These are phyloP conservation scores for Drosophila asahinai DNA, from an alignment of 1,140 invertebrate species.

Conservation along the genomic window DNA sequence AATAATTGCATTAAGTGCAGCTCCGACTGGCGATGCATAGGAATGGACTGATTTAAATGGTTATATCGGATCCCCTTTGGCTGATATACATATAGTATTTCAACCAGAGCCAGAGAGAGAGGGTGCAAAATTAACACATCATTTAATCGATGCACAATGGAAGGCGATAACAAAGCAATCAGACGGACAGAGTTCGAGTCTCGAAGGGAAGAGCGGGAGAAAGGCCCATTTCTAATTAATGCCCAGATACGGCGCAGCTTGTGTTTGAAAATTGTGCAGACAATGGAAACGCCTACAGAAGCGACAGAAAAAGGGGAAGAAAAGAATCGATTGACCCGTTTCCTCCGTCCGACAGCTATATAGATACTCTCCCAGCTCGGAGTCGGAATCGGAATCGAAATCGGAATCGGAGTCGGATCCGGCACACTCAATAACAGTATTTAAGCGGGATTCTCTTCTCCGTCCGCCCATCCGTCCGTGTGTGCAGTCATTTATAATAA, in stretches of 20 bases:
- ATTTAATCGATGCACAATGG: slow-evolving; percentile 67
- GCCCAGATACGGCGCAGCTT: slow-evolving; percentile 40
- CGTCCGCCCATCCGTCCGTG: slow-evolving; percentile 9
- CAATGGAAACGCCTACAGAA: slow-evolving; percentile 62
- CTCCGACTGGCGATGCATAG: slow-evolving; percentile 41
- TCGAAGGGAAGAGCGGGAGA: slow-evolving; percentile 18
- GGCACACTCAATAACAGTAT: slow-evolving; percentile 72
- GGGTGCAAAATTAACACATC: slow-evolving; percentile 72
- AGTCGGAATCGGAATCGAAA: slow-evolving; percentile 15
- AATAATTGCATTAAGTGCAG: slow-evolving; percentile 81
- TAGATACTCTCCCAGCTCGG: slow-evolving; percentile 27
- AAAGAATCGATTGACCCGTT: slow-evolving; percentile 76
- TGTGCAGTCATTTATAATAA: slow-evolving; percentile 81
- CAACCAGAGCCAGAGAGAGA: too few relatives aligned
- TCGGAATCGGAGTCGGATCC: slow-evolving; percentile 41
- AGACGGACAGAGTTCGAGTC: slow-evolving; percentile 30
- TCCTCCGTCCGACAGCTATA: slow-evolving; percentile 44
- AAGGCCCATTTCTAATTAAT: slow-evolving; percentile 78
- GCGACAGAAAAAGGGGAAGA: slow-evolving; percentile 19
- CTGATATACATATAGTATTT: slow-evolving; percentile 2
- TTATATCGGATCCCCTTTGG: slow-evolving; percentile 12
- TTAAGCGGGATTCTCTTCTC: slow-evolving; percentile 36
- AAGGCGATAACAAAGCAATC: slow-evolving; percentile 64
- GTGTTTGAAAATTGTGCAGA: slow-evolving; percentile 60
- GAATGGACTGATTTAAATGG: slow-evolving; percentile 49